phyloP scores from a whole-genome alignment of 2,888 invertebrate genomes.

The Ecliptopera silaceata region DNA sequence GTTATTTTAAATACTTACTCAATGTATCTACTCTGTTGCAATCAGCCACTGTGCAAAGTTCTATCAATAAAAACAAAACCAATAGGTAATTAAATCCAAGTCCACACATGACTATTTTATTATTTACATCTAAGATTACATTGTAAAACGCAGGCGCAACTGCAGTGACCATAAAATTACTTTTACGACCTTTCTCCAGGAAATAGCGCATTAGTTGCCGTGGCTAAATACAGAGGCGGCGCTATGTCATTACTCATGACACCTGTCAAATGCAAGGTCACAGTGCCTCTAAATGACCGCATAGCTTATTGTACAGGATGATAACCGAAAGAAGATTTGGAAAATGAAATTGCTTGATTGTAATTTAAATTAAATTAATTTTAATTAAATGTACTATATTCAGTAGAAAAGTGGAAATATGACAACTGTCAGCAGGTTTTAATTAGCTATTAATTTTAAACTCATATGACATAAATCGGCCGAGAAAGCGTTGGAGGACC shows the following conservation, averaged over 20 bases:
- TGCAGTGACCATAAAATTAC: slow-evolving; percentile 17
- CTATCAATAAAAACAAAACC: background rate
- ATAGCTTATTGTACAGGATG: background rate
- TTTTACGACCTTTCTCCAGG: slow-evolving; percentile 35
- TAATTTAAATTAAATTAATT: too few relatives aligned
- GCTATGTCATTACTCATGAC: slow-evolving; percentile 32
- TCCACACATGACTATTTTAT: background rate
- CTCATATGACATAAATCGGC: too few relatives aligned
- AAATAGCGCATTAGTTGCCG: slow-evolving; percentile 30
- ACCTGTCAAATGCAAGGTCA: slow-evolving; percentile 33
- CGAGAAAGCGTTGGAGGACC: too few relatives aligned
- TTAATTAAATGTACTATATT: too few relatives aligned
- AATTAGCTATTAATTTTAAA: too few relatives aligned
- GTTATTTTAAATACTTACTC: too few relatives aligned
- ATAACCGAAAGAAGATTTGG: too few relatives aligned
- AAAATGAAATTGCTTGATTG: too few relatives aligned
- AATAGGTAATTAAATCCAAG: background rate
- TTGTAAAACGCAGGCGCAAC: slow-evolving; percentile 12
- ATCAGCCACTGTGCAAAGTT: background rate
- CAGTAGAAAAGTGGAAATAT: too few relatives aligned
- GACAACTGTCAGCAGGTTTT: too few relatives aligned
- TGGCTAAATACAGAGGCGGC: slow-evolving; percentile 37
- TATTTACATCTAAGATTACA: slow-evolving; percentile 11
- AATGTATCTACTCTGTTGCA: too few relatives aligned
- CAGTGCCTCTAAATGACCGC: background rate